These are phyloP conservation scores for Macrosiphum euphorbiae DNA, from an alignment of 2,888 invertebrate species.

Conservation along the genomic window DNA sequence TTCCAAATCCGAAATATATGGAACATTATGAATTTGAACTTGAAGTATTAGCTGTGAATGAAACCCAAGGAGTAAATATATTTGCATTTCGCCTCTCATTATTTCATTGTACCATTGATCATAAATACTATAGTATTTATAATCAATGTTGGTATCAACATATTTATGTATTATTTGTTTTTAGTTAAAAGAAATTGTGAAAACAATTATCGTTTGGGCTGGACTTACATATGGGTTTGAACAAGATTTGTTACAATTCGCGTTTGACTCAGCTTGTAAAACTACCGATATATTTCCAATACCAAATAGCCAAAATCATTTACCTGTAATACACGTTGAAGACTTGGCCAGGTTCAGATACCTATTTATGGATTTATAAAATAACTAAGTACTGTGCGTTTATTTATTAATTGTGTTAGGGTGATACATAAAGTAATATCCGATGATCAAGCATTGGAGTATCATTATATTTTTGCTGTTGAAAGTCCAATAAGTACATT, in stretches of 20 bases:
- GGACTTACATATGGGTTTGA: constrained; percentile 48
- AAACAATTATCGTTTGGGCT: constrained; percentile 36
- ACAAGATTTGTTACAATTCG: constrained; percentile 48
- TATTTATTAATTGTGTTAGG: neutral
- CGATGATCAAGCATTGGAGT: neutral
- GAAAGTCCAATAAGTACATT: constrained; percentile 16
- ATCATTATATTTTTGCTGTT: neutral
- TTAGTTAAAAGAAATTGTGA: constrained; percentile 30
- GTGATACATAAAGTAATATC: constrained; percentile 18
- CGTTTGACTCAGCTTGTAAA: constrained; percentile 28
- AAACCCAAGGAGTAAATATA: constrained; percentile 45
- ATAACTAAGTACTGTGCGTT: neutral
- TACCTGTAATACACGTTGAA: constrained; percentile 43
- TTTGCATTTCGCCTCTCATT: neutral
- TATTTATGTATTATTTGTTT: neutral
- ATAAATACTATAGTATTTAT: too few species aligned
- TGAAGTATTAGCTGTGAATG: constrained; percentile 37
- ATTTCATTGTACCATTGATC: neutral
- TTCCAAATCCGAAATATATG: neutral
- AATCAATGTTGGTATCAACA: too few species aligned
- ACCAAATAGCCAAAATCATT: constrained; percentile 25
- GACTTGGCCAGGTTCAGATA: constrained; percentile 38
- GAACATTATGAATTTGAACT: constrained; percentile 51
- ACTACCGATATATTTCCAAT: neutral
- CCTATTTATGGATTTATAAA: neutral